phyloP scores from a whole-genome alignment of 2,113 vertebrate genomes.

The Speoplatyrhinus poulsoni region DNA sequence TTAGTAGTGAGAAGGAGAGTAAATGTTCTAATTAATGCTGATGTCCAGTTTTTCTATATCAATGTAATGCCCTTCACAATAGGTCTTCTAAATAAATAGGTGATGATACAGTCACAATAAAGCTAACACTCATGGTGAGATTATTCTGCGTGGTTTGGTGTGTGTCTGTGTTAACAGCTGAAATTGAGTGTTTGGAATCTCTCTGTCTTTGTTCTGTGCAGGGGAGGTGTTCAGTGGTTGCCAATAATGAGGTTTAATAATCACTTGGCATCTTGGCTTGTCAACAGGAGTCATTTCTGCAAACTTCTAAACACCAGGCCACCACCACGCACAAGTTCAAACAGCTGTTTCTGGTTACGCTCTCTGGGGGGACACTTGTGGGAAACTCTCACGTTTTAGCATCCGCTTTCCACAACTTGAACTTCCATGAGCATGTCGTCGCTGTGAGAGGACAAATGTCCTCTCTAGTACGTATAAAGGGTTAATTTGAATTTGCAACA shows the following conservation, averaged over 20 bases:
- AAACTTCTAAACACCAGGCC: conserved; percentile 1
- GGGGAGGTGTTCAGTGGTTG: conserved; percentile 12
- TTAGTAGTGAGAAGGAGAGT: background rate
- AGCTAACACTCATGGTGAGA: conserved; percentile 9
- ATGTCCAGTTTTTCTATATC: conserved; percentile 5
- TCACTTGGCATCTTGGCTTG: conserved; percentile 37
- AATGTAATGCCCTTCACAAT: background rate
- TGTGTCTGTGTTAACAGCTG: conserved; percentile 41
- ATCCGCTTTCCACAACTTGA: background rate
- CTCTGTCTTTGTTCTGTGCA: conserved; percentile 4
- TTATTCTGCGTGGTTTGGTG: conserved; percentile 22
- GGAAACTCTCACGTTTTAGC: background rate
- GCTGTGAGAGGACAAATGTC: too few species aligned
- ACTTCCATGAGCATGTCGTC: too few species aligned
- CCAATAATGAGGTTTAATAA: conserved; percentile 37
- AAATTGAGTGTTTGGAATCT: conserved; percentile 4
- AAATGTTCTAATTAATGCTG: conserved; percentile 14
- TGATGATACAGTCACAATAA: background rate
- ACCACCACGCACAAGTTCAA: background rate
- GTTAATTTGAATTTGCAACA: too few species aligned
- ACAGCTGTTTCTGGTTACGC: conserved; percentile 4
- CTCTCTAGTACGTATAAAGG: too few species aligned
- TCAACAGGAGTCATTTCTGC: conserved; percentile 7
- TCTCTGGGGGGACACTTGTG: background rate
- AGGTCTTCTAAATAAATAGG: background rate